These are phyloP conservation scores for Phoxinus phoxinus DNA, from an alignment of 2,113 vertebrate genomes.

Conservation along the genomic window DNA sequence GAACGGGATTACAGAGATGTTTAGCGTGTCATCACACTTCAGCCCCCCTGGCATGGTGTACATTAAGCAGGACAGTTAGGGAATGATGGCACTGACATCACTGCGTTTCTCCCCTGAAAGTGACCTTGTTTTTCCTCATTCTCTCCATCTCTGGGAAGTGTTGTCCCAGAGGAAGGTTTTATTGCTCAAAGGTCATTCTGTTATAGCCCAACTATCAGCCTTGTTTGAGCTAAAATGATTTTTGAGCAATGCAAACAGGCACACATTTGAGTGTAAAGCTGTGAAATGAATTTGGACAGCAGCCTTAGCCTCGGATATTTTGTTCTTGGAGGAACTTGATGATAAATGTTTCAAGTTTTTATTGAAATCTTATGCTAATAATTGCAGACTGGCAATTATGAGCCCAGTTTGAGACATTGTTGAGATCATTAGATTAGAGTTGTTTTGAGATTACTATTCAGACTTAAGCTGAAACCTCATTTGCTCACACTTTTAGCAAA, in stretches of 20 bases:
- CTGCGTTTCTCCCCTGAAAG: neutral
- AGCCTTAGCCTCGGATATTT: neutral
- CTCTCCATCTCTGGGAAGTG: neutral
- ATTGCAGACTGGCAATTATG: neutral
- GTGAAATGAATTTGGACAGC: neutral
- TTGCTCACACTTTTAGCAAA: too few relatives aligned
- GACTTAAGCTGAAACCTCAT: too few relatives aligned
- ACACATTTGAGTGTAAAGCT: neutral
- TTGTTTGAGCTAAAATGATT: neutral
- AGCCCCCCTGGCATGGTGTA: slow-evolving; percentile 16
- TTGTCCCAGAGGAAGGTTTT: neutral
- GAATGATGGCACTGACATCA: slow-evolving; percentile 14
- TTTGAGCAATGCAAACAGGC: neutral
- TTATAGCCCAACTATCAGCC: neutral
- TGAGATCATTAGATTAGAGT: neutral
- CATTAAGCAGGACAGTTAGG: slow-evolving; percentile 38
- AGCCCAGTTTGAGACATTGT: neutral
- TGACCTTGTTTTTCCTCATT: slow-evolving; percentile 17
- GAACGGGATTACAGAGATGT: slow-evolving; percentile 43
- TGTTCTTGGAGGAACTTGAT: neutral
- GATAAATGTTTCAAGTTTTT: neutral
- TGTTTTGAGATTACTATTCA: too few relatives aligned
- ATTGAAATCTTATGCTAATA: neutral
- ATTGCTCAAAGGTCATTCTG: neutral
- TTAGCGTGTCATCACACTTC: slow-evolving; percentile 46